Evolutionary conservation across 2,888 invertebrate species (phyloP).

Genomic region (Tanypteryx hageni): DNA sequence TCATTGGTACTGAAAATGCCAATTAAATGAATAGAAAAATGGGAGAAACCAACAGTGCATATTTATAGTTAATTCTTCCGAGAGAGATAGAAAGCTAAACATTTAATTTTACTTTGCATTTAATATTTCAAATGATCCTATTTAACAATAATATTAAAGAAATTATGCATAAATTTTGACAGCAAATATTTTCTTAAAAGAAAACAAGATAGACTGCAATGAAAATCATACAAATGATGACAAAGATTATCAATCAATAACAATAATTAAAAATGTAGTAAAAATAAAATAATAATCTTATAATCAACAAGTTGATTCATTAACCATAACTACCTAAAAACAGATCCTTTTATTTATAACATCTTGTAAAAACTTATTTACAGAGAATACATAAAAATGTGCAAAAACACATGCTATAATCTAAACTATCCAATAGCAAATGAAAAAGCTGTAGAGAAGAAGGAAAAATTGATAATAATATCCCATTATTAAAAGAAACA

Average conservation of each 20-base stretch:
- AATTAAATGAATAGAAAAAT: not conserved
- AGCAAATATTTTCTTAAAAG: not conserved
- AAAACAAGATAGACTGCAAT: not conserved
- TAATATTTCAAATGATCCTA: not conserved
- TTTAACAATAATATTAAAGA: not conserved
- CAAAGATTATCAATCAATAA: not conserved
- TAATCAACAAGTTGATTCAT: no score
- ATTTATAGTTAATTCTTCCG: not conserved
- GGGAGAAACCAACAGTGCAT: not conserved
- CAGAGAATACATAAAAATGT: not conserved
- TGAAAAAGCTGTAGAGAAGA: no score
- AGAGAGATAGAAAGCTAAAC: no score
- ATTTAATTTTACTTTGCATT: not conserved
- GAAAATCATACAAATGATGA: not conserved
- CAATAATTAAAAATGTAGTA: no score
- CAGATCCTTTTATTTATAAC: no score
- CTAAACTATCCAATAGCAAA: no score
- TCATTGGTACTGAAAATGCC: conserved; percentile 86
- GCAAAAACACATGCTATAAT: not conserved
- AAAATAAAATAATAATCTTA: not conserved
- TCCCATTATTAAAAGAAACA: no score
- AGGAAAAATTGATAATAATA: no score
- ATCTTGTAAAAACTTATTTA: not conserved
- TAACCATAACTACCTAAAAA: no score
- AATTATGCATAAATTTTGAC: not conserved